These are phyloP conservation scores for Peromyscus melanophrys DNA, from an alignment of 2,797 vertebrate species.

Conservation along the genomic window DNA sequence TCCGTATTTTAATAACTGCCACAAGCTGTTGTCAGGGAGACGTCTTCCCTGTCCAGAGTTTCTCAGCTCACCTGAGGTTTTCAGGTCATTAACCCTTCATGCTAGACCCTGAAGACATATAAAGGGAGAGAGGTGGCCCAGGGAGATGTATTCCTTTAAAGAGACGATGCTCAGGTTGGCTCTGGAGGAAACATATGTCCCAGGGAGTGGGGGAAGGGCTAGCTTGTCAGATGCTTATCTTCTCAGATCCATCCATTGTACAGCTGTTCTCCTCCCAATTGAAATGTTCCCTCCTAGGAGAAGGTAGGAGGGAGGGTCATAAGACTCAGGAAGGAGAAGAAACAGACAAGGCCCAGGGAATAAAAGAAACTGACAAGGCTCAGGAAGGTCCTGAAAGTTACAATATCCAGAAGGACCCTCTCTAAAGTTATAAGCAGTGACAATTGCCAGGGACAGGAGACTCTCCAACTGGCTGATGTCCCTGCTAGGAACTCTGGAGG, in stretches of 20 bases:
- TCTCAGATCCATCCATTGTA: not conserved
- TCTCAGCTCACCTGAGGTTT: not conserved
- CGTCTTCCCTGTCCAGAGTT: not conserved
- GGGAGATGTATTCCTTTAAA: not conserved
- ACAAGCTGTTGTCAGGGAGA: too few relatives aligned
- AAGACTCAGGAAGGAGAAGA: not conserved
- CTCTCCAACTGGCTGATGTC: not conserved
- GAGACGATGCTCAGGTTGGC: not conserved
- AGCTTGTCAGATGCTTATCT: not conserved
- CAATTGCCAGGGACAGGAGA: not conserved
- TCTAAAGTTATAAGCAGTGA: not conserved
- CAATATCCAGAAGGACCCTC: not conserved
- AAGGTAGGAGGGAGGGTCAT: not conserved
- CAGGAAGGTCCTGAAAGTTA: not conserved
- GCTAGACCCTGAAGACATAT: too few relatives aligned
- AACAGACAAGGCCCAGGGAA: not conserved
- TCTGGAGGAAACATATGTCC: not conserved
- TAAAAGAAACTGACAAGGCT: not conserved
- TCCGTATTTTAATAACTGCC: not conserved
- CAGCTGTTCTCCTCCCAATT: not conserved
- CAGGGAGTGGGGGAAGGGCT: not conserved
- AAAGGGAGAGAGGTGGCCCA: not conserved
- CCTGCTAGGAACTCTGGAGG: not conserved
- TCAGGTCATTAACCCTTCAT: not conserved
- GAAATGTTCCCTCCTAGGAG: not conserved